phyloP scores from a whole-genome alignment of 2,888 invertebrate genomes.

The Oscheius onirici region DNA sequence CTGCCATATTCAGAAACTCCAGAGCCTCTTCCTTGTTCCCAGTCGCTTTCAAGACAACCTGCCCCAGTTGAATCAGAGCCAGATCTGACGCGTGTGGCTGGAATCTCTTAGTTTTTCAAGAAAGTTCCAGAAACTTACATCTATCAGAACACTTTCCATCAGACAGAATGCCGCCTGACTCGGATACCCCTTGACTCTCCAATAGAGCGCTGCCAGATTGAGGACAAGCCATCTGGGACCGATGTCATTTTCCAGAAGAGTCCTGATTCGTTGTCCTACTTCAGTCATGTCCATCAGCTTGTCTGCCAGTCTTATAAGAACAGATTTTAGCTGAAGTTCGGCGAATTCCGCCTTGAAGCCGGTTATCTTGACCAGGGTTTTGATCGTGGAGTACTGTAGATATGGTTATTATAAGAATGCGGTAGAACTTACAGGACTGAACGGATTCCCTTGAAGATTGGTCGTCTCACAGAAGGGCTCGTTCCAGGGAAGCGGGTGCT shows the following conservation, averaged over 20 bases:
- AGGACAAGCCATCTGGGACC: conserved; percentile 82
- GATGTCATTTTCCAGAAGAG: conserved; percentile 79
- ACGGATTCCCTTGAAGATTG: conserved; percentile 18
- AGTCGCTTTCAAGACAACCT: conserved; percentile 77
- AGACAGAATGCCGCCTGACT: conserved; percentile 81
- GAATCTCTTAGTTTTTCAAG: not conserved
- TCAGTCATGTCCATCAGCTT: conserved; percentile 75
- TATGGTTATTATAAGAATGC: not conserved
- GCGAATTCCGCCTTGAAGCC: conserved; percentile 25
- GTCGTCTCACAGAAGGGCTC: conserved; percentile 78
- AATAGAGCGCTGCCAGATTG: conserved; percentile 82
- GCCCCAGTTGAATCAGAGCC: conserved; percentile 80
- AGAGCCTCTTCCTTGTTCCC: conserved; percentile 57
- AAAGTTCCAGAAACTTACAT: conserved; percentile 6
- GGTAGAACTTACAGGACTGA: conserved; percentile 11
- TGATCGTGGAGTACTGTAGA: not conserved
- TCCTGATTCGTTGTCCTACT: conserved; percentile 82
- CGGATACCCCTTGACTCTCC: conserved; percentile 81
- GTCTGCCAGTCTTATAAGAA: conserved; percentile 52
- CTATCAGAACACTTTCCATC: conserved; percentile 3
- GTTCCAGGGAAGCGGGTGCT: conserved; percentile 83
- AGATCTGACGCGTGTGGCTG: conserved; percentile 75
- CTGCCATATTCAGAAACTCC: conserved; percentile 32
- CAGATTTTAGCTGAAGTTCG: conserved; percentile 39
- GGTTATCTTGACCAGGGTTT: not conserved